phyloP scores from a whole-genome alignment of 53 echinoderm and acorn worm species.

The Luidia sarsii region DNA sequence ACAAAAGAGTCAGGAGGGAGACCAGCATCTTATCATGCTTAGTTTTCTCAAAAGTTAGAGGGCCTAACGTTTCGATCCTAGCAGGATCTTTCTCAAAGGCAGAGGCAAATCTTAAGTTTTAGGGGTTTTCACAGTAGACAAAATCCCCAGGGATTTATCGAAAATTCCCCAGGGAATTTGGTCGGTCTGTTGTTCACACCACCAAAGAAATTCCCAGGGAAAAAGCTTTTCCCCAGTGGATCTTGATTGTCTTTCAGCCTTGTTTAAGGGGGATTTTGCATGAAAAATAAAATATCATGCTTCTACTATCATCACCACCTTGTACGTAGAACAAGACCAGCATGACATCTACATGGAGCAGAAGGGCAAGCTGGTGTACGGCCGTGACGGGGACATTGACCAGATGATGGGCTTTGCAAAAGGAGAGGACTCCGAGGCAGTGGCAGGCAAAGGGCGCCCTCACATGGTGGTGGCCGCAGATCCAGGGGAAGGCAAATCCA shows the following conservation, averaged over 20 bases:
- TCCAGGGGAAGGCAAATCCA: conserved; percentile 90
- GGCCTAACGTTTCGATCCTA: too few relatives aligned
- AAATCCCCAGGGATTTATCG: neutral
- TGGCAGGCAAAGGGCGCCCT: conserved; percentile 17
- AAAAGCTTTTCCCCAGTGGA: neutral
- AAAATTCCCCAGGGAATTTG: too few relatives aligned
- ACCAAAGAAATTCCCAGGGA: too few relatives aligned
- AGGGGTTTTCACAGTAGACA: too few relatives aligned
- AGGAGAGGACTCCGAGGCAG: conserved; percentile 27
- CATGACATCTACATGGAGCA: conserved; percentile 82
- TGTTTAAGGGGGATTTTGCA: neutral
- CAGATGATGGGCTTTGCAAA: conserved; percentile 66
- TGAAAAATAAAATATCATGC: neutral
- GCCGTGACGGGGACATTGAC: conserved; percentile 72
- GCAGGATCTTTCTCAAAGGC: too few relatives aligned
- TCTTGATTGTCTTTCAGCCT: neutral
- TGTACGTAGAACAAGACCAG: conserved; percentile 60
- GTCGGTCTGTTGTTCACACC: too few relatives aligned
- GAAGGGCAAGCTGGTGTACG: conserved; percentile 86
- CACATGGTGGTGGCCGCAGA: conserved; percentile 79
- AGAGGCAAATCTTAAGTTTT: too few relatives aligned
- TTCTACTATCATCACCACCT: neutral
- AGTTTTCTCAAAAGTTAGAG: too few relatives aligned
- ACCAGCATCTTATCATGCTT: too few relatives aligned
- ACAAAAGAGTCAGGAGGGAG: too few relatives aligned